phyloP scores from a whole-genome alignment of 2,888 invertebrate species.

The Margaritifera margaritifera region DNA sequence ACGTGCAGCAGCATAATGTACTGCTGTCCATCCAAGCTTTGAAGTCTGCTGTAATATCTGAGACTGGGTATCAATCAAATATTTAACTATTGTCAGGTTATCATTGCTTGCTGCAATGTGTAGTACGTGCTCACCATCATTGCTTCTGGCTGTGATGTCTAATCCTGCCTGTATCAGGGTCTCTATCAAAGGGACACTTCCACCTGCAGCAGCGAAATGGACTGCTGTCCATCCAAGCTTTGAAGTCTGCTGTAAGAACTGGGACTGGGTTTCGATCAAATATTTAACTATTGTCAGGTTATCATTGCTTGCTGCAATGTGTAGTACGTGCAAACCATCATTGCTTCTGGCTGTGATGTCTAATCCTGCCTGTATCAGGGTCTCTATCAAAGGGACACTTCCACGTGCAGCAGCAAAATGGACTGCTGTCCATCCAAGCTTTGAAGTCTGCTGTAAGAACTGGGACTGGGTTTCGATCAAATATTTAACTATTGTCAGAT shows the following conservation, averaged over 20 bases:
- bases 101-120: slow-evolving; percentile 1
- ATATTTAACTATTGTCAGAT: too few species aligned
- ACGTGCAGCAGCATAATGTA: slow-evolving; percentile 1
- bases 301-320: not conserved
- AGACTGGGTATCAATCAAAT: not conserved
- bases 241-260: not conserved
- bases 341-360: too few species aligned
- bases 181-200: not conserved
- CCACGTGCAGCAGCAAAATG: too few species aligned
- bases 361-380: too few species aligned
- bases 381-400: too few species aligned
- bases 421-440: too few species aligned
- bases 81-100: not conserved
- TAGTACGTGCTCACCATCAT: not conserved
- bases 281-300: slow-evolving; percentile 3
- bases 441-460: too few species aligned
- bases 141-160: not conserved
- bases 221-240: not conserved
- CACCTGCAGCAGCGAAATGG: not conserved
- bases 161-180: slow-evolving; percentile 2
- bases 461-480: too few species aligned
- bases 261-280: not conserved
- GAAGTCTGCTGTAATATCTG: not conserved
- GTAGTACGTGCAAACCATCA: not conserved
- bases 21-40: not conserved